phyloP scores from a whole-genome alignment of 30 jellyfish, hydroid and myxozoan genomes.

The Nemopilema nomurai region DNA sequence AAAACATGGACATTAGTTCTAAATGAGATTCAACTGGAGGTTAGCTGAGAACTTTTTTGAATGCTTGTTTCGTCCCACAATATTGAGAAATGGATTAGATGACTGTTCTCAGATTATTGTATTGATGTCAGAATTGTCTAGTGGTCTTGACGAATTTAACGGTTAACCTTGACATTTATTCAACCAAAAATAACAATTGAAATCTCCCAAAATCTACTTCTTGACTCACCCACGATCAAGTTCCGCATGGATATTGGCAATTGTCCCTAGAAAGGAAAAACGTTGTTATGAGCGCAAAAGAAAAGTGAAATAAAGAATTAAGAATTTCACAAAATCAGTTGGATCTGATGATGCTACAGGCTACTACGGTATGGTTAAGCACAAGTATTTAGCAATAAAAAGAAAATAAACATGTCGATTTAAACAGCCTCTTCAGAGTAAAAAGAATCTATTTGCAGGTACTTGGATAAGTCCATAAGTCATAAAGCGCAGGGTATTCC shows the following conservation, averaged over 20 bases:
- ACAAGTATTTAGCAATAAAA: background rate
- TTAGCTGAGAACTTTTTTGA: too few species aligned
- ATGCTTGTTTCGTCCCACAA: too few species aligned
- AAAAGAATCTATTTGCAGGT: too few species aligned
- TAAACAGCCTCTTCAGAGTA: too few species aligned
- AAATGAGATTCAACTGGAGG: too few species aligned
- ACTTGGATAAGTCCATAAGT: too few species aligned
- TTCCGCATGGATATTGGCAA: constrained; percentile 17
- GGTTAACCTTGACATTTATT: background rate
- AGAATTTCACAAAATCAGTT: background rate
- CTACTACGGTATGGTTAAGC: background rate
- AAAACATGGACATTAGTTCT: too few species aligned
- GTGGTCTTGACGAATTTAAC: background rate
- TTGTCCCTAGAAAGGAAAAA: constrained; percentile 1
- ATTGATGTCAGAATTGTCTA: too few species aligned
- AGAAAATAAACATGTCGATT: too few species aligned
- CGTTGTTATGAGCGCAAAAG: background rate
- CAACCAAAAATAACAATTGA: background rate
- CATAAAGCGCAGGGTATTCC: too few species aligned
- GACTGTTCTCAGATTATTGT: too few species aligned
- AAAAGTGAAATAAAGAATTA: background rate
- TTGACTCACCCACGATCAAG: constrained; percentile 15
- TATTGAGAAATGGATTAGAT: too few species aligned
- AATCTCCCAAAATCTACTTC: background rate
- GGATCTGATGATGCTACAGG: background rate